These are phyloP conservation scores for Oreochromis spilurus DNA, from an alignment of 2,113 vertebrate species.

Conservation along the genomic window DNA sequence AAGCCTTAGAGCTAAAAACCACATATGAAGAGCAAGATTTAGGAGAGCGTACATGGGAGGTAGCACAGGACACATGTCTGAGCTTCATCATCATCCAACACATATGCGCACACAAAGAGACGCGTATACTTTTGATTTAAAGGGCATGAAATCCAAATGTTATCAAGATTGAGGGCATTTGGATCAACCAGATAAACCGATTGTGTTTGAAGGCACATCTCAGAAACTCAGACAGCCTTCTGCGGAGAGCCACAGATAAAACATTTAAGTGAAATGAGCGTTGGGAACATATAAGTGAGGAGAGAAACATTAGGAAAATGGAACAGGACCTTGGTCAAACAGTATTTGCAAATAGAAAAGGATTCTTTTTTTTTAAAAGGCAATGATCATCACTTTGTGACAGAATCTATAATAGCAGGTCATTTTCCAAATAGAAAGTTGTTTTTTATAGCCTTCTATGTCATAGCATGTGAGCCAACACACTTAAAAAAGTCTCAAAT, in stretches of 20 bases:
- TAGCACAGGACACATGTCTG: constrained; percentile 37
- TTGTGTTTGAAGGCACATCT: not conserved
- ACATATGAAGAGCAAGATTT: constrained; percentile 70
- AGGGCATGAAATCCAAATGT: not conserved
- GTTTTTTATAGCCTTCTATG: not conserved
- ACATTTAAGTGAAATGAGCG: not conserved
- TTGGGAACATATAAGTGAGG: not conserved
- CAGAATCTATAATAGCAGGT: not conserved
- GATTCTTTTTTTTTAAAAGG: not conserved
- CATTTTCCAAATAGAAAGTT: not conserved
- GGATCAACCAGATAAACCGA: not conserved
- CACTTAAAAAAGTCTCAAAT: not conserved
- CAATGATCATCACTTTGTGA: not conserved
- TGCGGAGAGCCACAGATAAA: not conserved
- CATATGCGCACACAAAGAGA: constrained; percentile 5
- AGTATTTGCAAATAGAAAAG: constrained; percentile 22
- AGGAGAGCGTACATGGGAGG: constrained; percentile 36
- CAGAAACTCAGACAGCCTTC: constrained; percentile 21
- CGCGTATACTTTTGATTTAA: not conserved
- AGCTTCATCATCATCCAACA: constrained; percentile 3
- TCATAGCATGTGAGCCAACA: not conserved
- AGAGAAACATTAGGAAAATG: constrained; percentile 34
- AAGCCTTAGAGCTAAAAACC: constrained; percentile 90
- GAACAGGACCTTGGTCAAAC: not conserved
- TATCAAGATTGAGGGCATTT: not conserved